A percentile compares a stretch with the other conserved stretches of the same genome.
Conservation (phyloP, 2,113 vertebrate species). For the Megaceryle maxima region DNA sequence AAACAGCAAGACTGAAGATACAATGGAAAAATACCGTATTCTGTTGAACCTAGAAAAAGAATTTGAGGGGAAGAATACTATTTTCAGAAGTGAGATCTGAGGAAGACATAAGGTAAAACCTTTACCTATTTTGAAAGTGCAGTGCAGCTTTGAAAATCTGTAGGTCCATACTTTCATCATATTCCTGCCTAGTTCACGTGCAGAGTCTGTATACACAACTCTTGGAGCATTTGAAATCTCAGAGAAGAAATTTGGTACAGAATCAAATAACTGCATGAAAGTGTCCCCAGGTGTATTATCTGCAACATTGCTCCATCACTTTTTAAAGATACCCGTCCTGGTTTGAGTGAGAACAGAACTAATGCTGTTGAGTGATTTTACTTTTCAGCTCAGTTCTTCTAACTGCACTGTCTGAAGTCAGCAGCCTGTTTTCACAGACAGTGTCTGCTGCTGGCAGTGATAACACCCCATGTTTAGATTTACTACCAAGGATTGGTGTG, state of each 20-base stretch:
- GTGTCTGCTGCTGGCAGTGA: too few species aligned
- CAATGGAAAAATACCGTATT: background rate
- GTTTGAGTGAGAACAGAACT: too few species aligned
- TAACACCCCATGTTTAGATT: too few species aligned
- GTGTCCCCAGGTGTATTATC: background rate
- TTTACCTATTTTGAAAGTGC: background rate
- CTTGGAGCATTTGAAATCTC: background rate
- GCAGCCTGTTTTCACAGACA: too few species aligned
- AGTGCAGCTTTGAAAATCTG: background rate
- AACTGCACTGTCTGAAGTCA: too few species aligned
- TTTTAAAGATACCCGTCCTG: background rate
- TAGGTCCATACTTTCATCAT: background rate
- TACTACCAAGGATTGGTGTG: too few species aligned
- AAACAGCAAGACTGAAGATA: background rate
- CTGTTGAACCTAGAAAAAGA: background rate
- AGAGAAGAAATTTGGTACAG: background rate
- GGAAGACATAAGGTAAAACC: background rate
- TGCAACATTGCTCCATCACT: background rate
- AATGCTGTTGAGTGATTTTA: too few species aligned
- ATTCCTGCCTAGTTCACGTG: background rate
- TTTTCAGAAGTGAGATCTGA: background rate
- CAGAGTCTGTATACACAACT: background rate
- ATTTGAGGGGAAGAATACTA: background rate
- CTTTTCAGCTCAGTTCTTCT: too few species aligned
- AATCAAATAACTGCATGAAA: background rate